A percentile compares a stretch with the other conserved stretches of the same genome.
Evolutionary conservation across 2,888 invertebrate species (phyloP).

Genomic region (Campoletis raptor): DNA sequence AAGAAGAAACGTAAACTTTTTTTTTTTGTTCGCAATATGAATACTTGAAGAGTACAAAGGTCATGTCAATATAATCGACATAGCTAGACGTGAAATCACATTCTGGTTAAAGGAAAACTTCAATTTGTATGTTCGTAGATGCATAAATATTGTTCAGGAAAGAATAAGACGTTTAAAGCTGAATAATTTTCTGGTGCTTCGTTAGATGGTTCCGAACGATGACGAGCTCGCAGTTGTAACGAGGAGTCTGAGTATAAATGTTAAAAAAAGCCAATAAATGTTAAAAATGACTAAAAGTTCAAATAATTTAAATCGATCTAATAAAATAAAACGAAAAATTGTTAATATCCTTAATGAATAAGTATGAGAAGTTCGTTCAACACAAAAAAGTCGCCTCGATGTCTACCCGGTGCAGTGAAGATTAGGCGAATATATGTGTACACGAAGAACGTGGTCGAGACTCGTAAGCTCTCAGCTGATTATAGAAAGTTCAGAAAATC

Average conservation of each 20-base stretch:
- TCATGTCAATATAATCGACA: constrained; percentile 5
- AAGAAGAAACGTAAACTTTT: constrained; percentile 32
- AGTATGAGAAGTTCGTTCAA: background rate
- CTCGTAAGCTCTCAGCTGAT: constrained; percentile 43
- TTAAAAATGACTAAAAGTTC: background rate
- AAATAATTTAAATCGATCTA: background rate
- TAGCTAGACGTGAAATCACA: background rate
- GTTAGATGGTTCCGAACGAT: background rate
- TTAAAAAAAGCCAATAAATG: no score
- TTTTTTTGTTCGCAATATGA: background rate
- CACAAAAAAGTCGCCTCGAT: constrained; percentile 50
- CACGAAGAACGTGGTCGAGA: constrained; percentile 1
- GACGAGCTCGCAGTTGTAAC: background rate
- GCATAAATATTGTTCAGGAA: background rate
- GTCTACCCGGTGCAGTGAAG: constrained; percentile 58
- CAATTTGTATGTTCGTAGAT: background rate
- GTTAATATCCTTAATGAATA: background rate
- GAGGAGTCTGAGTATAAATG: background rate
- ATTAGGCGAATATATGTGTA: constrained; percentile 28
- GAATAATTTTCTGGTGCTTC: background rate
- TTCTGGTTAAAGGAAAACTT: background rate
- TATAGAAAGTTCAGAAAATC: constrained; percentile 72
- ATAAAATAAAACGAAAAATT: background rate
- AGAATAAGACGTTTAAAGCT: background rate
- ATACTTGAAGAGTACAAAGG: background rate